These are phyloP conservation scores for Megalops atlanticus DNA, from an alignment of 2,113 vertebrate species.

Conservation along the genomic window DNA sequence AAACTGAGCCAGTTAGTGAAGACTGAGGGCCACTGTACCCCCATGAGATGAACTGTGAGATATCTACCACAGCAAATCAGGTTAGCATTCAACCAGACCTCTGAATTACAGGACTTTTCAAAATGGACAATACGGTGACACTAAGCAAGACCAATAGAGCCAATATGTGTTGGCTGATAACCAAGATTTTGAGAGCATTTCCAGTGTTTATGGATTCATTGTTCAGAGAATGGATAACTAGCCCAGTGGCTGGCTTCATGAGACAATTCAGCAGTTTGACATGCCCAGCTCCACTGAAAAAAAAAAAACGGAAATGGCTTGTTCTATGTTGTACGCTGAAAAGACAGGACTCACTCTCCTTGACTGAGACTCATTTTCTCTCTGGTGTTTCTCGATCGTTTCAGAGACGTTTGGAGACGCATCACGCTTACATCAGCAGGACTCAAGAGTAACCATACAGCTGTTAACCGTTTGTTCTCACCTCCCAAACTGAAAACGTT, in stretches of 20 bases:
- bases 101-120: background rate
- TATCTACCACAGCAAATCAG: background rate
- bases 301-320: no score
- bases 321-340: no score
- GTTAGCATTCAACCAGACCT: background rate
- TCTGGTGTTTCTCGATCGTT: background rate
- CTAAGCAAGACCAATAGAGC: no score
- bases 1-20: background rate
- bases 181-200: background rate
- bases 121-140: background rate
- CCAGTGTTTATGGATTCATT: background rate
- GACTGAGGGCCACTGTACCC: background rate
- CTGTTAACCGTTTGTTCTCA: background rate
- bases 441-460: background rate
- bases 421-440: background rate
- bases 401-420: background rate
- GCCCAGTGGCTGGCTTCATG: background rate
- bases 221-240: background rate
- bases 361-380: background rate
- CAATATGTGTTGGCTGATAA: background rate
- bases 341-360: background rate
- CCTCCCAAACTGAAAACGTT: slow-evolving; percentile 2
- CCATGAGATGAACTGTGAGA: background rate
- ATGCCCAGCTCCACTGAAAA: no score
- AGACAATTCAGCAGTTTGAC: no score